phyloP scores from a whole-genome alignment of 1,140 invertebrate genomes.

The Diprion similis region DNA sequence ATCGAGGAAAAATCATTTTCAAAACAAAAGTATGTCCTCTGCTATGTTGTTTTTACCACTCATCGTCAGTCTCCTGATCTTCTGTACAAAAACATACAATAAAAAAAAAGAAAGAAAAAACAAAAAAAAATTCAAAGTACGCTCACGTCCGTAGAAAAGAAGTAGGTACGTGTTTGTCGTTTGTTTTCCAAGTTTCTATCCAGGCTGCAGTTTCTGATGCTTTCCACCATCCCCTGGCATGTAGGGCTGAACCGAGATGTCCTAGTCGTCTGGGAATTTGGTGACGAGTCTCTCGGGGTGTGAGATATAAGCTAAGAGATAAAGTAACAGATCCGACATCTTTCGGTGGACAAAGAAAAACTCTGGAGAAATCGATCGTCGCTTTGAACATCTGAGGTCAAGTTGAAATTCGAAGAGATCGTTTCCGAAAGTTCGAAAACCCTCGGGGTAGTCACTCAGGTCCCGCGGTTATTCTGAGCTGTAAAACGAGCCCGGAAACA shows the following conservation, averaged over 20 bases:
- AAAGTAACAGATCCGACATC: too few relatives aligned
- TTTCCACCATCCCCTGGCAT: background rate
- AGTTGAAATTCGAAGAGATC: too few relatives aligned
- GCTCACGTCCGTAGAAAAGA: background rate
- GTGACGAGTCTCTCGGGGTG: background rate
- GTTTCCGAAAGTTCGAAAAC: too few relatives aligned
- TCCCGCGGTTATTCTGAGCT: too few relatives aligned
- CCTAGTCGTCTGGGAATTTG: background rate
- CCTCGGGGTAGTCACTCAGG: too few relatives aligned
- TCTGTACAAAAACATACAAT: background rate
- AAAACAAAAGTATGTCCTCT: background rate
- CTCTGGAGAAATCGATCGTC: too few relatives aligned
- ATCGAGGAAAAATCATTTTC: background rate
- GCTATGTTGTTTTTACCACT: background rate
- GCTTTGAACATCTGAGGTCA: too few relatives aligned
- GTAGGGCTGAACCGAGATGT: background rate
- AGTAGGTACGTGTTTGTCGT: background rate
- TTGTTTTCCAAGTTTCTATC: constrained; percentile 1
- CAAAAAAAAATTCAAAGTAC: background rate
- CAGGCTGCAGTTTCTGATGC: too few relatives aligned
- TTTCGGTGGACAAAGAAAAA: too few relatives aligned
- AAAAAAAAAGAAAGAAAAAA: background rate
- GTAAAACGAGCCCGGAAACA: too few relatives aligned
- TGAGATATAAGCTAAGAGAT: background rate
- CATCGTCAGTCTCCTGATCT: background rate